These are phyloP conservation scores for Drosophila miranda DNA, from an alignment of 1,140 invertebrate species.

Conservation along the genomic window DNA sequence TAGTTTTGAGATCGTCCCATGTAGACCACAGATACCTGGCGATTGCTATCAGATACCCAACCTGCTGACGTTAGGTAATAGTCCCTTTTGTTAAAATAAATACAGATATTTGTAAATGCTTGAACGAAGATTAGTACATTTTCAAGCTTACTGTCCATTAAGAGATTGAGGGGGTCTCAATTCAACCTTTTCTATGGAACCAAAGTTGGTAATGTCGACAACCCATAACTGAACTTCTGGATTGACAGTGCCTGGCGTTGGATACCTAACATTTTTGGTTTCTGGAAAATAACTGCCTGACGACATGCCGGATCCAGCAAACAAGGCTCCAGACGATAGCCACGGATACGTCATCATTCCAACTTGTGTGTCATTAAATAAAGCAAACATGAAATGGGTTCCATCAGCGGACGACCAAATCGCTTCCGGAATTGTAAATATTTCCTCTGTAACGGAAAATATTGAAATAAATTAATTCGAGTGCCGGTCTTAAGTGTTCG, in stretches of 20 bases:
- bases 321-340: slow-evolving; percentile 85
- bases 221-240: slow-evolving; percentile 91
- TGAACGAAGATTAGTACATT: not conserved
- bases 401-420: slow-evolving; percentile 93
- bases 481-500: too few relatives aligned
- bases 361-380: slow-evolving; percentile 93
- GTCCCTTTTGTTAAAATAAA: slow-evolving; percentile 85
- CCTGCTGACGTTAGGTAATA: slow-evolving; percentile 95
- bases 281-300: slow-evolving; percentile 86
- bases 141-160: slow-evolving; percentile 87
- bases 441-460: slow-evolving; percentile 86
- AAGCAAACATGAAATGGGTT: slow-evolving; percentile 90
- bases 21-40: slow-evolving; percentile 92
- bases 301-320: slow-evolving; percentile 79
- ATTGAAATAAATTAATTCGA: not conserved
- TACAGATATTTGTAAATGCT: not conserved
- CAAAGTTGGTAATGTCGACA: slow-evolving; percentile 88
- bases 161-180: slow-evolving; percentile 88
- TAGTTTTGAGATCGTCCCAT: slow-evolving; percentile 95
- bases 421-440: slow-evolving; percentile 88
- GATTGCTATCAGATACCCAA: slow-evolving; percentile 89
- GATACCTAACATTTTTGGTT: slow-evolving; percentile 89
- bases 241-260: slow-evolving; percentile 92
- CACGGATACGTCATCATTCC: slow-evolving; percentile 89
- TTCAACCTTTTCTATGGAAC: slow-evolving; percentile 84